Base-by-base conservation (phyloP, 2,888 invertebrate genomes). In the Amphiduros pacificus region DNA sequence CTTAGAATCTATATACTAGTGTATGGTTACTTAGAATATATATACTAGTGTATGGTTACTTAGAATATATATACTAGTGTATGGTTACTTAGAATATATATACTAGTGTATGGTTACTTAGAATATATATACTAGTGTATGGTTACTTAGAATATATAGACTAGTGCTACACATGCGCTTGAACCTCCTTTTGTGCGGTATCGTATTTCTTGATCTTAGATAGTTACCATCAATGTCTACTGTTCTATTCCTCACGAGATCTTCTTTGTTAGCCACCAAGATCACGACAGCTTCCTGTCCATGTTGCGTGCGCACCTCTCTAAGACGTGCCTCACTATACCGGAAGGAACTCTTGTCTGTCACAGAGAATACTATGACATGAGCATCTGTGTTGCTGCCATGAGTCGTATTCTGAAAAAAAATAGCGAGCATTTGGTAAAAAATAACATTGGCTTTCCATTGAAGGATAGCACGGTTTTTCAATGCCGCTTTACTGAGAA, bases 261-360 rank as follows among this genome's bases (percentile, higher is more conserved):
- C 96, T 2, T 93, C 92, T 80, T 95, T 96, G 80, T 96, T 96
- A 44, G 92, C 95, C 1, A 94, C 95, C n/a, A 95, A 87, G 64
- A 96, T 93, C 57, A 92, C 91, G 5, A 92, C 90, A 4, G 32
- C 27, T n/a, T 53, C 32, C 28, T 60, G 59, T 27, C 51, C 54
- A 5, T 56, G 91, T 76, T 90, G 90, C 77, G 90, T 90, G 69
- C 85, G 91, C 55, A 95, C 84, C 80, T 93, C 93, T 73, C 92
- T 90, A 60, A 95, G 86, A 61, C 92, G 89, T 77, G 94, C 93
- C 67, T 91, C 90, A 4, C 92, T 91, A 57, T 89, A 86, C 71
- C 89, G 88, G 83, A 94, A 93, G 17, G 93, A 92, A 48, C 88
- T 86, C 71, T 89, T 88, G 64, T 92, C 91, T 17, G 93, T 92